Base-by-base conservation (phyloP, 2,888 invertebrate genomes). In the Coleophora flavipennella region DNA sequence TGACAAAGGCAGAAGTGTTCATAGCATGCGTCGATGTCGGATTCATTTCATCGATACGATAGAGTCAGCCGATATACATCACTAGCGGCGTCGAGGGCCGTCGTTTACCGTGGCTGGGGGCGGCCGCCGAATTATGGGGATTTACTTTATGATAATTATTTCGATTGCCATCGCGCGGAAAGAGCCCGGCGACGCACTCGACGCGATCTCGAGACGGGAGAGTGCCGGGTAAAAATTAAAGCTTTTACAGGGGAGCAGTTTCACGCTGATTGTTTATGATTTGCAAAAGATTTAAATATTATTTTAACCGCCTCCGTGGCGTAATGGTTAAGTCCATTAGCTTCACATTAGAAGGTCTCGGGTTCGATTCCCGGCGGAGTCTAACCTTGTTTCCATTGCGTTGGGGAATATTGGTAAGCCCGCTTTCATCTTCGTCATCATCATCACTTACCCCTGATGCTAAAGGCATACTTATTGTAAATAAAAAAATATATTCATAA, bases 131-230 rank as follows among this genome's bases (percentile, higher is more conserved):
- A 76, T 75, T 75, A 77, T 67, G 78, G 76, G 79, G 78, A 76
- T 79, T 77, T 79, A 76, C 77, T 80, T 80, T 79, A 79, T 80
- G 78, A 78, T 80, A 78, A 80, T 80, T 80, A 80, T 79, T 80
- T 76, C 76, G 77, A 79, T 79, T 78, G 79, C 73, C 74, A 73
- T 74, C 75, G 71, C 67, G 62, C 62, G 62, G 67, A 67, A 72
- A 73, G 71, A 68, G 65, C 64, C 62, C 47, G 62, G 57, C 35
- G 37, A 60, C 62, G 66, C 61, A 61, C 67, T 67, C 59, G 58
- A 65, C 58, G 58, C 58, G 61, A 68, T 68, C 68, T 61, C 57
- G 59, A 65, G 62, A 53, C 58, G 56, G 20, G 55, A 59, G 59
- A 60, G 50, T 56, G 62, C 62, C 60, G 64, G n/a, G 62, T 70